phyloP scores from a whole-genome alignment of 2,113 vertebrate species.

The Lophura nycthemera region DNA sequence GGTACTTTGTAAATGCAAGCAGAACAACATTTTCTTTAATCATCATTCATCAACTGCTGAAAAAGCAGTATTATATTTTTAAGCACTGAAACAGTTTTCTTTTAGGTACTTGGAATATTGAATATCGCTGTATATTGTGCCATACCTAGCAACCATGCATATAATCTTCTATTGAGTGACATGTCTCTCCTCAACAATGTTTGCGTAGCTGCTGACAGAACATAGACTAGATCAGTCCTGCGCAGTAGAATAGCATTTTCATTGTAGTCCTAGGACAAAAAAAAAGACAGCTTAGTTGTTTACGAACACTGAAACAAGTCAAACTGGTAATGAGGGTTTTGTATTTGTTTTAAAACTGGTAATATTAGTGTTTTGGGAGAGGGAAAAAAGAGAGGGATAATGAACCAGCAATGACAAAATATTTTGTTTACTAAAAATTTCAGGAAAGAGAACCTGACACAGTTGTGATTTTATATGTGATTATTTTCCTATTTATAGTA shows the following conservation, averaged over 20 bases:
- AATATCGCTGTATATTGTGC: not conserved
- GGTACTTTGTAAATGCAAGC: not conserved
- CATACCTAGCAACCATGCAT: constrained; percentile 94
- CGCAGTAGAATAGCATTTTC: constrained; percentile 78
- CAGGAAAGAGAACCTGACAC: not conserved
- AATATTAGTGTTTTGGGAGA: not conserved
- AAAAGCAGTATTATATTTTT: not conserved
- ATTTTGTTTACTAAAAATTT: not conserved
- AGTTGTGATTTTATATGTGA: not conserved
- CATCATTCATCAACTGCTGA: not conserved
- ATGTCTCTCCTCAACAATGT: constrained; percentile 95
- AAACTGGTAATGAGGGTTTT: not conserved
- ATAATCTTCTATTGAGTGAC: constrained; percentile 95
- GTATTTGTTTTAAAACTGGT: not conserved
- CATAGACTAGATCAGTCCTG: constrained; percentile 78
- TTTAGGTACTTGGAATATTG: not conserved
- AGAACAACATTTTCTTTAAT: not conserved
- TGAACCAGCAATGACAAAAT: not conserved
- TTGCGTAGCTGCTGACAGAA: constrained; percentile 89
- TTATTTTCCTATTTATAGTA: not conserved
- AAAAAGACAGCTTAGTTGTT: not conserved
- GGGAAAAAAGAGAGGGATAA: not conserved
- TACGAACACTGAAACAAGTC: not conserved
- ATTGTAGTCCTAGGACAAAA: constrained; percentile 75
- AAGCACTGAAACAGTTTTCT: not conserved